Evolutionary conservation across 2,113 vertebrate species (phyloP), one percentile per base, ranked within the genome.

Genomic region (Pseudonaja textilis): DNA sequence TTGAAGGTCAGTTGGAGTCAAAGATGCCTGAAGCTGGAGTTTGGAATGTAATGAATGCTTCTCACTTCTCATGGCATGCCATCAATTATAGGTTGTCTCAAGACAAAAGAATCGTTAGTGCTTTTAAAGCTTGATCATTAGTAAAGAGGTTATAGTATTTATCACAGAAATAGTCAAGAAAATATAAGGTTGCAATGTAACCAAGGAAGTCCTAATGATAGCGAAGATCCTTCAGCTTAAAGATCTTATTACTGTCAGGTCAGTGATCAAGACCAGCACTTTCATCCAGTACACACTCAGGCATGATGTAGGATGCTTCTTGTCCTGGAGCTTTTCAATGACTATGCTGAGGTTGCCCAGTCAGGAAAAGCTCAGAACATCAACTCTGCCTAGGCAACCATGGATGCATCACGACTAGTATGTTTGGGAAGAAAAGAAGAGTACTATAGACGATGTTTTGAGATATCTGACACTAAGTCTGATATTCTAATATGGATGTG

Each of bases 21-120:
- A 94, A 90, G 54, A 64, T 55, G 57, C 93, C 52, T 92, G 93
- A 87, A 94, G 47, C 29, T 87, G 61, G 89, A 93, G 47, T 90
- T 90, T 96, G 92, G 88, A 74, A 29, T 89, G 93, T 90, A 93
- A 69, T 93, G 88, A 95, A 94, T 94, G 55, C 89, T 94, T 88
- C 90, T 95, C 93, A 64, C 56, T 89, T 93, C 29, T 52, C 94
- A 25, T 87, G 91, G 90, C 93, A 95, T 94, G 34, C 59, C 91
- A 93, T 95, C 93, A 94, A 86, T 95, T 96, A 94, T 26, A 92
- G 89, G 93, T 95, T 93, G 47, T 56, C 90, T 93, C 87, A 26
- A 85, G 91, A 93, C 20, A 85, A 92, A 92, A 92, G 54, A 29
- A 90, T 95, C 87, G 9, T 81, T 89, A 85, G 18, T 0, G 25